Conservation (phyloP, 2,888 invertebrate species). For the Leptopterna dolabrata region DNA sequence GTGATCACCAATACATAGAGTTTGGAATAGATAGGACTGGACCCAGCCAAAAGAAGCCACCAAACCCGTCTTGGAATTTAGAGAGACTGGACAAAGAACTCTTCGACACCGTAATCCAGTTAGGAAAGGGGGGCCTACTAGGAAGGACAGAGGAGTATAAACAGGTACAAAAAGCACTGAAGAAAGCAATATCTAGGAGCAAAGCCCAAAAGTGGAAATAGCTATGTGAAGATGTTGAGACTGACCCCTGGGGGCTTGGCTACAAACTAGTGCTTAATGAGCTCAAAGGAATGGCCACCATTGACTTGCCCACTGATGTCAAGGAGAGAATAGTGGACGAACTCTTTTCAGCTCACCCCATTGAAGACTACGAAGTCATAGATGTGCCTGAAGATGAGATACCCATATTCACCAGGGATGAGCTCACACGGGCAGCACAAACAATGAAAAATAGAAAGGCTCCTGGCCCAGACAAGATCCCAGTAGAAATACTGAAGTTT, state of each 20-base stretch:
- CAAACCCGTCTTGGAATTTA: background rate
- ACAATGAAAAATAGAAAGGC: slow-evolving; percentile 49
- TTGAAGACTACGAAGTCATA: too few species aligned
- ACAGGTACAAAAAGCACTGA: background rate
- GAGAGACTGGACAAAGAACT: background rate
- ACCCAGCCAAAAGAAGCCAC: background rate
- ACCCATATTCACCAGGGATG: background rate
- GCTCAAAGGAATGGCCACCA: too few species aligned
- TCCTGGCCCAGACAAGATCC: slow-evolving; percentile 17
- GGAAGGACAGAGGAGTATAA: too few species aligned
- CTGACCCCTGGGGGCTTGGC: too few species aligned
- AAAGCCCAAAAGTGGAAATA: too few species aligned
- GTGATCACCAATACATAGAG: slow-evolving; percentile 59
- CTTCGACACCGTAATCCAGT: background rate
- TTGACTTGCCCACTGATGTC: too few species aligned
- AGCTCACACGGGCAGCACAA: slow-evolving; percentile 35
- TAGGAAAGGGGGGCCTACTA: background rate
- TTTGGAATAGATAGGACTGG: background rate
- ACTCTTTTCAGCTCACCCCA: too few species aligned
- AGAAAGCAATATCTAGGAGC: background rate
- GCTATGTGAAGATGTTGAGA: too few species aligned
- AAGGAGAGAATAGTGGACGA: too few species aligned
- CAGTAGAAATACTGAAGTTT: background rate
- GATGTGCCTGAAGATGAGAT: background rate
- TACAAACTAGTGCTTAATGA: too few species aligned